phyloP scores from a whole-genome alignment of 2,797 vertebrate species.

The Pseudochromis fuscus region DNA sequence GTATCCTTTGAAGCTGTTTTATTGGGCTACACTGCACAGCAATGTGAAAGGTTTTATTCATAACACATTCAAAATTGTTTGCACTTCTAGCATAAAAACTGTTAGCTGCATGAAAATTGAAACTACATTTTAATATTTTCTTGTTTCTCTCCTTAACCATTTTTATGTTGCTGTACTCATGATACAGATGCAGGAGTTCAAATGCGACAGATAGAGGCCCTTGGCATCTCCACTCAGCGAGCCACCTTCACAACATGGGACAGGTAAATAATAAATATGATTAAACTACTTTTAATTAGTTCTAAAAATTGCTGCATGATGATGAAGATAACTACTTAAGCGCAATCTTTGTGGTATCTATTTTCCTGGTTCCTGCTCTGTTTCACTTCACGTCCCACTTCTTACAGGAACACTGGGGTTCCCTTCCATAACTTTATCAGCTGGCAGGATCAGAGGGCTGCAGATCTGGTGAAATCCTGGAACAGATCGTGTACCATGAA shows the following conservation, averaged over 20 bases:
- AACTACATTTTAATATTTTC: not conserved
- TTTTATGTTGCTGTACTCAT: not conserved
- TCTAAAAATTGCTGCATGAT: not conserved
- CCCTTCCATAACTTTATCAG: constrained; percentile 98
- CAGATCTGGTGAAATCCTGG: constrained; percentile 92
- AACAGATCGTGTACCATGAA: constrained; percentile 92
- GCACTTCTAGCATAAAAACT: not conserved
- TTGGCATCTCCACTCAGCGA: constrained; percentile 96
- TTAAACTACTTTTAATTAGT: not conserved
- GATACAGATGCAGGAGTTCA: constrained; percentile 89
- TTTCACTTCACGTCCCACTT: not conserved
- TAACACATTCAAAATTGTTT: not conserved
- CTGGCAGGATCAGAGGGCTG: constrained; percentile 94
- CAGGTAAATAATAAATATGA: constrained; percentile 80
- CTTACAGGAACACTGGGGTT: constrained; percentile 90
- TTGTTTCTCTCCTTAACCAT: not conserved
- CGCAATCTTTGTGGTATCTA: not conserved
- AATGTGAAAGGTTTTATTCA: not conserved
- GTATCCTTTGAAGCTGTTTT: not conserved
- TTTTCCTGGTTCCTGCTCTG: not conserved
- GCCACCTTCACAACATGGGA: constrained; percentile 95
- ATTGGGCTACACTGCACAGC: not conserved
- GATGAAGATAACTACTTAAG: not conserved
- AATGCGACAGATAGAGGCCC: constrained; percentile 89
- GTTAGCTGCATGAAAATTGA: not conserved